Evolutionary conservation across 2,888 invertebrate genomes (phyloP).

Genomic region (Cordilura impudica): DNA sequence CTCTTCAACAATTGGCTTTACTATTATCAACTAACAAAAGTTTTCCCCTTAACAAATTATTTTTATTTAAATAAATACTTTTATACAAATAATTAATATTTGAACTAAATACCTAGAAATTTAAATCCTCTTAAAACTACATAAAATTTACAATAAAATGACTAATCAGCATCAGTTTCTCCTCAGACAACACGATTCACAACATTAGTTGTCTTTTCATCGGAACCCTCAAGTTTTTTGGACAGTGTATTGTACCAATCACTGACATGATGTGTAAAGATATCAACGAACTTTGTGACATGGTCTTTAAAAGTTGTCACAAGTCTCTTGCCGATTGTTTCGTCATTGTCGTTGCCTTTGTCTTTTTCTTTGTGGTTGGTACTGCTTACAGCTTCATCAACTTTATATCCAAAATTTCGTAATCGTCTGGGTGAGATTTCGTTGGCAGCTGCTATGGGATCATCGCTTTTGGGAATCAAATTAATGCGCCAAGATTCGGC

Average conservation of each 20-base stretch:
- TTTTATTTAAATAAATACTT: no score
- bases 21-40: no score
- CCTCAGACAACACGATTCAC: constrained; percentile 3
- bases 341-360: neutral
- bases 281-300: constrained; percentile 70
- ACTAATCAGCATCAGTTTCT: no score
- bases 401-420: constrained; percentile 40
- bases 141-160: no score
- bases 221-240: constrained; percentile 61
- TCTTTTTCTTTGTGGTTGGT: constrained; percentile 16
- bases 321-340: constrained; percentile 63
- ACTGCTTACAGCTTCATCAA: constrained; percentile 42
- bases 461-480: constrained; percentile 68
- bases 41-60: no score
- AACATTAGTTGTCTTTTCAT: neutral
- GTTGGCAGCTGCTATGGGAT: constrained; percentile 38
- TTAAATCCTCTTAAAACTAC: no score
- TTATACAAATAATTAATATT: no score
- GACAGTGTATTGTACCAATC: constrained; percentile 74
- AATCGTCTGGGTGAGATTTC: constrained; percentile 26
- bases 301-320: constrained; percentile 69
- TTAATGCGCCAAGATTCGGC: constrained; percentile 66
- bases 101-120: no score
- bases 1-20: no score
- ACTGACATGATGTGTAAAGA: constrained; percentile 71